Base-by-base conservation (phyloP, 2,797 vertebrate species). In the Neosalanx taihuensis region DNA sequence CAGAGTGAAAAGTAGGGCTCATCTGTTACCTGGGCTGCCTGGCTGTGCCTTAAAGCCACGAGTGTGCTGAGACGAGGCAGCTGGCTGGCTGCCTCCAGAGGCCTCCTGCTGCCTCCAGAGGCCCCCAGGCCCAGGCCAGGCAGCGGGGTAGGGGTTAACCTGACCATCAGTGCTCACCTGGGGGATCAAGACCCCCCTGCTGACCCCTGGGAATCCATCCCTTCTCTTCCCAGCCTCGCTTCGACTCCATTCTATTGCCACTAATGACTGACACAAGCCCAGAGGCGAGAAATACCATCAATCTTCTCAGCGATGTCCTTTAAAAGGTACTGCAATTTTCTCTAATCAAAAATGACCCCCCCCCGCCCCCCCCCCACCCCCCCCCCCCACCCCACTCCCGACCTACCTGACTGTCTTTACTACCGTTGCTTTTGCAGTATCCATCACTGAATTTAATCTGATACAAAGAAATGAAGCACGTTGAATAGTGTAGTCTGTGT, bases 1-100 rank as follows among this genome's bases (percentile, higher is more conserved):
- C 78, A 75, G 75, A 85, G 72, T 64, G 69, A 84, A 83, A 91
- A 87, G 79, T 90, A 88, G 90, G 88, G 77, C 88, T 90, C 86
- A 85, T 87, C 86, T 85, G 78, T 89, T 84, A 86, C 72, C 69
- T 49, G 73, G 69, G 75, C 73, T 65, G 60, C 67, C 2, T 60
- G 75, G 46, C 58, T 75, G 49, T 9, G 70, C 20, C 49, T 17
- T 62, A 23, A 18, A n/a, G 51, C 51, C 4, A 4, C 6, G 29
- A 23, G 41, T 30, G 61, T 33, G 51, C 18, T n/a, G 31, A 18
- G 64, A 29, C 33, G 23, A 17, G 33, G 64, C 51, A 65, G 62
- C 49, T 59, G 71, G 64, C 33, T 13, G 56, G 3, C 35, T 37
- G 35, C 35, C 35, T 37, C 35, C 35, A 37, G 23, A 7, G 23